Base-by-base conservation (phyloP, 64 coral and sea anemone species). In the Montipora foliosa region DNA sequence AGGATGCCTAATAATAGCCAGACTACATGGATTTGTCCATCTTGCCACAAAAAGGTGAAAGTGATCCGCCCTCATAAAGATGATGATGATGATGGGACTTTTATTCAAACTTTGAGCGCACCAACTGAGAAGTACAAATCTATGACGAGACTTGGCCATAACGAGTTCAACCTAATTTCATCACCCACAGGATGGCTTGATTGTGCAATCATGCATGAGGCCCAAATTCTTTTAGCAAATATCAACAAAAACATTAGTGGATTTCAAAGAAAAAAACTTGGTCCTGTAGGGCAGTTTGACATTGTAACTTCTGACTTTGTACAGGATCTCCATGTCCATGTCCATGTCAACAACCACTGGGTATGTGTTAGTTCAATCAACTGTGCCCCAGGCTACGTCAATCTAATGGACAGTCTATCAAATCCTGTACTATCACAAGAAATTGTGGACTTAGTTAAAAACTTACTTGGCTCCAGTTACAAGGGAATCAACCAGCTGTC, bases 161-260 rank as follows among this genome's bases (percentile, higher is more conserved):
- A 81, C 47, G 49, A 57, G 47, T 60, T 55, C 17, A 20, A 20
- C 48, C 45, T 55, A 51, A 60, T 60, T 51, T 51, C 49, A 24
- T 60, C 78, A 81, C 55, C 49, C 49, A 55, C 78, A 55, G 49
- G 55, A 55, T 81, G 78, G 78, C 55, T 81, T 55, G 78, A 81
- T 57, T 81, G 78, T 52, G 20, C 55, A 55, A 60, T 81, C 11
- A 52, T 81, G 21, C 78, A 81, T 55, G 48, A 51, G 17, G 78
- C 46, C 21, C 49, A 81, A 52, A 57, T 81, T 55, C 55, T 81
- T 14, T 79, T 79, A n/a, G 49, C 44, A 79, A 47, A 79, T 49
- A 47, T 79, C 75, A 77, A 25, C 21, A 77, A 77, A 25, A 13
- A 16, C 5, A 16, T 77, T 77, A 37, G 21, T n/a, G 75, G 75